phyloP scores from a whole-genome alignment of 2,888 invertebrate genomes.

The Crocallis elinguaria region DNA sequence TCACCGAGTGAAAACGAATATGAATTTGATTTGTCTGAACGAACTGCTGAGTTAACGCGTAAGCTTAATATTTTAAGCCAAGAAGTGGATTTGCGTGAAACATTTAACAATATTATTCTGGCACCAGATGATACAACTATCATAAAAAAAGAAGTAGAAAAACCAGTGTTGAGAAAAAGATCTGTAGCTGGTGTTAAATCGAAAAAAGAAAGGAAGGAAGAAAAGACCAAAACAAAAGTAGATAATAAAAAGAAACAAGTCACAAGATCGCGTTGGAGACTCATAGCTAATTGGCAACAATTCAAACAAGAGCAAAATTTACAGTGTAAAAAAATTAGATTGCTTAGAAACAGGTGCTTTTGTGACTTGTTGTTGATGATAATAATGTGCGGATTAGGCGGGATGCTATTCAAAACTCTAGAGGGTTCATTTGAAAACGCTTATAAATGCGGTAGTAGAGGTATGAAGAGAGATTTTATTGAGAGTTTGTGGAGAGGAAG shows the following conservation, averaged over 20 bases:
- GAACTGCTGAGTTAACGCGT: slow-evolving; percentile 74
- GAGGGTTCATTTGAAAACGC: slow-evolving; percentile 94
- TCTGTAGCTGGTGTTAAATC: slow-evolving; percentile 50
- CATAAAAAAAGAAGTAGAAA: slow-evolving; percentile 45
- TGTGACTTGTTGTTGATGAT: slow-evolving; percentile 88
- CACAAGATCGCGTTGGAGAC: slow-evolving; percentile 69
- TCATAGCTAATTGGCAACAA: slow-evolving; percentile 81
- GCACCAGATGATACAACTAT: slow-evolving; percentile 48
- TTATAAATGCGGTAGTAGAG: slow-evolving; percentile 94
- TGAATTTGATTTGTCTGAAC: slow-evolving; percentile 77
- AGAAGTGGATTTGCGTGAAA: slow-evolving; percentile 65
- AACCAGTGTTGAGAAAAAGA: slow-evolving; percentile 63
- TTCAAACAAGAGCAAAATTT: slow-evolving; percentile 85
- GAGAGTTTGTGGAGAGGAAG: slow-evolving; percentile 93
- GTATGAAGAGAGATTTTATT: slow-evolving; percentile 94
- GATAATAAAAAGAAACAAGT: slow-evolving; percentile 55
- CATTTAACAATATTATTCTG: slow-evolving; percentile 55
- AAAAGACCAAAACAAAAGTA: slow-evolving; percentile 49
- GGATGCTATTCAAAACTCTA: slow-evolving; percentile 91
- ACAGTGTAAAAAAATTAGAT: slow-evolving; percentile 82
- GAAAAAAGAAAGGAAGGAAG: slow-evolving; percentile 50
- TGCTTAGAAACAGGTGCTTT: slow-evolving; percentile 87
- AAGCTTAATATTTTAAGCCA: slow-evolving; percentile 74
- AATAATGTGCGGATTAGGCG: slow-evolving; percentile 91
- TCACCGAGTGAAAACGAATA: slow-evolving; percentile 82